Percentiles rank a stretch among this genome's conserved stretches.
Conservation (phyloP, 2,888 invertebrate species). For the Eristalinus sepulchralis region DNA sequence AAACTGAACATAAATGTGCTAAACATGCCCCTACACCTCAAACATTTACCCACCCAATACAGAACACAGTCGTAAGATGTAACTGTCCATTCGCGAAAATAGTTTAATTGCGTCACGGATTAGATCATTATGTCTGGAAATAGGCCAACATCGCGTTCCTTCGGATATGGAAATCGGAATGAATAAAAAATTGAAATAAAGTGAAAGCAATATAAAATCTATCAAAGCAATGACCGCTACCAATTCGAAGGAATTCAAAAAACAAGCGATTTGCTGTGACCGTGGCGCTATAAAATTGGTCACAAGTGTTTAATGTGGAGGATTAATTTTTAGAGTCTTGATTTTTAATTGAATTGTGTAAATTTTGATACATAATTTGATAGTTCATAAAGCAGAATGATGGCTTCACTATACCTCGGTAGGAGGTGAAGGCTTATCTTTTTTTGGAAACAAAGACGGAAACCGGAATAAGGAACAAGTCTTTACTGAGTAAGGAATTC, state of each 20-base stretch:
- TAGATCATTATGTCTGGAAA: neutral
- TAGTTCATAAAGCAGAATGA: too few species aligned
- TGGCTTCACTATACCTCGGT: too few species aligned
- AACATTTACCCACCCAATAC: neutral
- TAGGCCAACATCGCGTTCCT: neutral
- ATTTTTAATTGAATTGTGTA: too few species aligned
- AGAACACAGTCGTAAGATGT: neutral
- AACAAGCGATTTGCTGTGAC: neutral
- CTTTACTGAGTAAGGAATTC: too few species aligned
- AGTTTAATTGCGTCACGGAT: neutral
- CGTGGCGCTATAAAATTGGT: neutral
- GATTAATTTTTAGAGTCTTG: neutral
- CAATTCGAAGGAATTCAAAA: neutral
- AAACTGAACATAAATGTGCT: too few species aligned
- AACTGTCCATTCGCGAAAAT: neutral
- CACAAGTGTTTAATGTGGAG: neutral
- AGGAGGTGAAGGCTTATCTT: too few species aligned
- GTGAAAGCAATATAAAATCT: neutral
- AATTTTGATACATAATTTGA: too few species aligned
- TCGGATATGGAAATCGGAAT: neutral
- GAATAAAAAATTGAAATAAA: neutral
- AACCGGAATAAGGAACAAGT: too few species aligned
- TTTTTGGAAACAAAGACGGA: too few species aligned
- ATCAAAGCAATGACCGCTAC: neutral
- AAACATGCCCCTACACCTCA: neutral